Base-by-base conservation (phyloP, 2,888 invertebrate genomes). In the Drosophila melanosoma region DNA sequence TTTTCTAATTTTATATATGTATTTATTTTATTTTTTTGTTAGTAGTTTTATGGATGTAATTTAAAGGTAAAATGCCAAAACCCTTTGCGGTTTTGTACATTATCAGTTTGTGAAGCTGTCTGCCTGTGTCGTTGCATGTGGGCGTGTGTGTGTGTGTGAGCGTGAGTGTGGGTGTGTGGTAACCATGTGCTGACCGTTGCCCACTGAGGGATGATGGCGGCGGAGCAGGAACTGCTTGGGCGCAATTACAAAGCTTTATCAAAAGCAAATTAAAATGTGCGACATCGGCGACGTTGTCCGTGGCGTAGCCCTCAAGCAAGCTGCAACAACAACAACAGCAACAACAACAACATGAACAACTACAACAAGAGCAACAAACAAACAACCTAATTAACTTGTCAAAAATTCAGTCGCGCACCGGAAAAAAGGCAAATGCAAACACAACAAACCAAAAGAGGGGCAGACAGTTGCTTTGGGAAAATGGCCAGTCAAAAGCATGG, bases 301-400 rank as follows among this genome's bases (percentile, higher is more conserved):
- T 17, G 26, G 38, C 63, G 5, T 29, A 5, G 53, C 40, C 57
- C 57, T 32, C 57, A n/a, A 57, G 57, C 57, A 29, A 32, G 3
- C 26, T 36, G n/a, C 17, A 29, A 26, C 36, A 54, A 23, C 35
- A 35, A 8, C 29, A 56, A 29, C 36, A 36, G n/a, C 71, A 53
- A 42, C n/a, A 17, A n/a, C 26, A 26, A n/a, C 26, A 36, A 26
- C 54, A 54, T 11, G 17, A 53, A 33, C 71, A 53, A 36, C n/a
- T 11, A 29, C 29, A 29, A 5, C 29, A 35, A 53, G 48, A 64
- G 59, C 66, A 64, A 48, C 74, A 67, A 58, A 68, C 75, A 81
- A 81, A 79, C 85, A 82, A 85, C 70, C 81, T 86, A 82, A 86
- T 82, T 82, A 82, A 86, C 81, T 82, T 82, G 82, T 82, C 86